These are phyloP conservation scores for Abramis brama DNA, from an alignment of 2,113 vertebrate genomes.

Conservation along the genomic window DNA sequence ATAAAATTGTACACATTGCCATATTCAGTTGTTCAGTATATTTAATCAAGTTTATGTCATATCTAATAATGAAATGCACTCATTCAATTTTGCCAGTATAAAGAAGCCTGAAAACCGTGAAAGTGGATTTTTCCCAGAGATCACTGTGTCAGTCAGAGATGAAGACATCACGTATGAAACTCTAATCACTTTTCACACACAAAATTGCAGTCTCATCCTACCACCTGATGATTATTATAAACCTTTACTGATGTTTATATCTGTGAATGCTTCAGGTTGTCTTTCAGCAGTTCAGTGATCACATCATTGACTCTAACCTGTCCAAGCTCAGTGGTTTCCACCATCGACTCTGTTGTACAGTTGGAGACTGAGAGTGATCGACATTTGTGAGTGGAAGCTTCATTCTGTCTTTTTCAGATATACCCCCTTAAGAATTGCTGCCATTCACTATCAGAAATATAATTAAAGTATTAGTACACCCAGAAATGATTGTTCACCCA, in stretches of 20 bases:
- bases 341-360: not conserved
- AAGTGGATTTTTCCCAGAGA: not conserved
- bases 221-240: not conserved
- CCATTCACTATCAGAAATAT: too few relatives aligned
- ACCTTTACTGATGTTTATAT: not conserved
- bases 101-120: not conserved
- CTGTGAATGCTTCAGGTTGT: conserved; percentile 1
- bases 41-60: too few relatives aligned
- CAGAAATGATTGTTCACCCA: too few relatives aligned
- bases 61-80: too few relatives aligned
- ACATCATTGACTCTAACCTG: not conserved
- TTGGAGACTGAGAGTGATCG: accelerated
- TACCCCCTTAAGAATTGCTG: not conserved
- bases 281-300: not conserved
- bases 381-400: not conserved
- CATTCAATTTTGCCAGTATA: not conserved
- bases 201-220: not conserved
- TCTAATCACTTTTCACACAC: not conserved
- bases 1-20: too few relatives aligned
- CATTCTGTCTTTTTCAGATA: not conserved
- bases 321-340: not conserved
- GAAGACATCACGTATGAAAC: conserved; percentile 15
- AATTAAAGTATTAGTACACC: too few relatives aligned
- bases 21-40: too few relatives aligned
- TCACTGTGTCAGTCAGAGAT: not conserved